phyloP scores from a whole-genome alignment of 2,888 invertebrate genomes.

The Leptogaster cylindrica region DNA sequence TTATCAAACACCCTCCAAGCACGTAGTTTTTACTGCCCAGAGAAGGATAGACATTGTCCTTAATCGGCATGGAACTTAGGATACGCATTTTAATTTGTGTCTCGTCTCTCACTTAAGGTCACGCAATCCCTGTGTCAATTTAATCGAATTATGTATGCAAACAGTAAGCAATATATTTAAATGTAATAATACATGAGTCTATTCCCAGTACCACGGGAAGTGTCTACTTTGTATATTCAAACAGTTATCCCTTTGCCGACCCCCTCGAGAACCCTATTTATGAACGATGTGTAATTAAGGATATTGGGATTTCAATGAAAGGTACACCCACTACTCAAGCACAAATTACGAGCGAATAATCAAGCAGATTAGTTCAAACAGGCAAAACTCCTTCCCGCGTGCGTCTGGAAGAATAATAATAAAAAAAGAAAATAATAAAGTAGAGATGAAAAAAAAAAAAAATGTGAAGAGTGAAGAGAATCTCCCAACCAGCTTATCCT shows the following conservation, averaged over 20 bases:
- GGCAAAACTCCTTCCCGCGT: conserved; percentile 17
- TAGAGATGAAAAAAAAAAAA: conserved; percentile 24
- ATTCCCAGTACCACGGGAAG: neutral
- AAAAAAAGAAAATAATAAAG: no score
- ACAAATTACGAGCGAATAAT: conserved; percentile 47
- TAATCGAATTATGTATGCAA: conserved; percentile 47
- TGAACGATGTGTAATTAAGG: conserved; percentile 46
- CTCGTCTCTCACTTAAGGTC: conserved; percentile 34
- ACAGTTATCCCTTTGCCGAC: no score
- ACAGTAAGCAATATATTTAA: conserved; percentile 39
- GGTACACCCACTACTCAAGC: conserved; percentile 43
- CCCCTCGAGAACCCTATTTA: conserved; percentile 32
- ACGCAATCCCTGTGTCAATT: conserved; percentile 43
- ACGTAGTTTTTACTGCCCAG: no score
- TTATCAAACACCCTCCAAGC: no score
- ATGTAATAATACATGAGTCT: conserved; percentile 10
- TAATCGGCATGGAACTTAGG: no score
- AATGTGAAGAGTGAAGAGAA: no score
- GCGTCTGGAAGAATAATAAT: no score
- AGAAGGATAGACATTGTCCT: no score
- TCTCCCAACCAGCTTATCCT: conserved; percentile 45
- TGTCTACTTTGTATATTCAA: conserved; percentile 36
- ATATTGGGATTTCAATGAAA: conserved; percentile 44
- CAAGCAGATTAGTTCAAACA: conserved; percentile 47
- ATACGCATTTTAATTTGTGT: conserved; percentile 13